Evolutionary conservation across 92 coral and sea anemone species (phyloP), one percentile per base, ranked within the genome.

Genomic region (Phenganax subtilis): DNA sequence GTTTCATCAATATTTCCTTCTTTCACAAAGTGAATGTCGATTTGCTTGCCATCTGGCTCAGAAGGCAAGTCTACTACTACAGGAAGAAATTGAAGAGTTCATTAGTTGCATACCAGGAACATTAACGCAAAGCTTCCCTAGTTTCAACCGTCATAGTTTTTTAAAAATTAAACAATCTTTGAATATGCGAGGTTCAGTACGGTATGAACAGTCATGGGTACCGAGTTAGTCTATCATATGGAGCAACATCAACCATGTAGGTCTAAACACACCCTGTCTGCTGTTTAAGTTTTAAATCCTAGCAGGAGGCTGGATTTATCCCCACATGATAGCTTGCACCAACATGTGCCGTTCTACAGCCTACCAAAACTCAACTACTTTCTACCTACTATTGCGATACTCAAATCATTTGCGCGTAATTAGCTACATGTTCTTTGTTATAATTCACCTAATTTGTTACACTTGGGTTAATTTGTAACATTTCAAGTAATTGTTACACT

Each of bases 21-120:
- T 78, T 85, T 93, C 77, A 92, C 92, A 89, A 96, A 90, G 47
- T 75, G 83, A 17, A 92, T 85, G 55, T 94, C 97, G 59, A 85
- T 85, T 70, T 87, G 91, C 81, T 96, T 96, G 4, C 99, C 99
- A 87, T 96, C 99, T 75, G 97, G 99, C 69, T 90, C 90, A 70
- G 89, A 94, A 10, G 99, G 99, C 75, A 96, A 87, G 82, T 96
- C 99, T 12, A 96, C 99, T 66, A 96, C 99, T 96, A 57, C 8
- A 81, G 31, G 47, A 37, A 37, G 5, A 37, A 1, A 37, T 37
- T 37, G 47, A 37, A 37, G 47, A 37, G 47, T 37, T 37, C 47
- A 37, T 37, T 37, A 37, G 47, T 37, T 37, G 47, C 47, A 37
- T 37, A 37, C 5, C 47, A 37, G 5, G 47, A 37, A 37, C 2